Evolutionary conservation across 2,113 vertebrate species (phyloP), one percentile per base, ranked within the genome.

Genomic region (Apistogramma diplotaenia): DNA sequence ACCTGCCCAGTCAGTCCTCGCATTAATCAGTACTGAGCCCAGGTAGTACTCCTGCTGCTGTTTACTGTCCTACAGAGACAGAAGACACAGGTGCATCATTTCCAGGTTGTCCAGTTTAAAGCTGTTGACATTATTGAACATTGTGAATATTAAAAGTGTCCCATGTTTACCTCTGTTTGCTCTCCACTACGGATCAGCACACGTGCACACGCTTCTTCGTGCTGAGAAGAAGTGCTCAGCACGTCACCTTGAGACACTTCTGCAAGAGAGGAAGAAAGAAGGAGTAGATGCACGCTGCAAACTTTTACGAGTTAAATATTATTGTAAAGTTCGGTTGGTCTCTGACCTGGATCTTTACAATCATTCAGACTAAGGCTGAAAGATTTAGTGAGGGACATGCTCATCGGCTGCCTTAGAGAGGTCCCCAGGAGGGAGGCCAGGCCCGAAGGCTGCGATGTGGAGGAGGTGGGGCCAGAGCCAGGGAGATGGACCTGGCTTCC

Each of bases 41-140:
- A 99, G 90, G 89, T 96, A 97, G 90, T 96, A 97, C 18, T 99
- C 96, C 79, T 97, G 97, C 91, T 97, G 97, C 87, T 97, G 97
- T 78, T 97, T 98, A 70, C 96, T 85, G 88, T 97, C 96, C 97
- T 98, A 67, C 2, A 88, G 25, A 83, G 18, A 74, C 21, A 84
- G 27, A 73, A 11, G 61, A 33, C 8, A 16, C 35, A 4, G 13
- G 6, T 1, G 7, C 10, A 55, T 4, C 40, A 23, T 31, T 18
- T 35, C 2, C 0, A 23, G 55, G 53, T 27, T 7, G 27, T 25
- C 83, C 7, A 2, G 6, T 21, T 19, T 46, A 21, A 65, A 65
- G 19, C 21, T 29, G 6, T 15, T 13, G 40, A 60, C 12, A 40
- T 35, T 15, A 56, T 10, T 49, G 9, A 6, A 74, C 59, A 40